These are phyloP conservation scores for Streptopelia turtur DNA, from an alignment of 2,797 vertebrate species.

Conservation along the genomic window DNA sequence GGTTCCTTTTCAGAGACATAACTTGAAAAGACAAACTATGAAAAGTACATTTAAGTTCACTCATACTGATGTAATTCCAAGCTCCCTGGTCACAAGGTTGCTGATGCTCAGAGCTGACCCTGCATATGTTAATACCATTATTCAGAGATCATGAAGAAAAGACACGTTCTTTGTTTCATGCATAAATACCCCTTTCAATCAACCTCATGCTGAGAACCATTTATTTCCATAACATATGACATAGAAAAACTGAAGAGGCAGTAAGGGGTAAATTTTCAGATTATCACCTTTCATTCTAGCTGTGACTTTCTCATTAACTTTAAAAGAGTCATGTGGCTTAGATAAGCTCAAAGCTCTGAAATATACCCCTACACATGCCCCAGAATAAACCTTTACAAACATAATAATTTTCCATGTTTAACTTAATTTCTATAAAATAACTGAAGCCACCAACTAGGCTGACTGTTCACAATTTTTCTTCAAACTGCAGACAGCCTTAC, in stretches of 20 bases:
- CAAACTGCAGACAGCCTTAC: fast-evolving
- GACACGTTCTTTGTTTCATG: constrained; percentile 34
- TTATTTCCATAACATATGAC: constrained; percentile 57
- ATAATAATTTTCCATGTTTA: constrained; percentile 28
- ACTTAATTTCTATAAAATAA: background rate
- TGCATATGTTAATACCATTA: constrained; percentile 40
- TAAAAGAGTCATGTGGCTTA: constrained; percentile 6
- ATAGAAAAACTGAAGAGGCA: constrained; percentile 44
- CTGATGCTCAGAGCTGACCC: constrained; percentile 11
- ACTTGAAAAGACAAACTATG: background rate
- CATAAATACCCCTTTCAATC: constrained; percentile 53
- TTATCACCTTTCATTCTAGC: constrained; percentile 46
- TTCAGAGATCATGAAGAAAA: constrained; percentile 16
- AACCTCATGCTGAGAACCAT: constrained; percentile 52
- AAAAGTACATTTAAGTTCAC: background rate
- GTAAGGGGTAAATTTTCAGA: constrained; percentile 63
- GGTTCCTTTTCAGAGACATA: background rate
- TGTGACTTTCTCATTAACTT: constrained; percentile 57
- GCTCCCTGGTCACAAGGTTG: background rate
- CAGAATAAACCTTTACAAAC: constrained; percentile 11
- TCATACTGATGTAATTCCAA: background rate
- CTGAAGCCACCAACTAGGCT: background rate
- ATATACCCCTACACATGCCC: background rate
- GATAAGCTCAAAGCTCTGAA: constrained; percentile 16
- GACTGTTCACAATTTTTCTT: background rate